These are phyloP conservation scores for Palaemon carinicauda DNA, from an alignment of 1,140 invertebrate species.

Conservation along the genomic window DNA sequence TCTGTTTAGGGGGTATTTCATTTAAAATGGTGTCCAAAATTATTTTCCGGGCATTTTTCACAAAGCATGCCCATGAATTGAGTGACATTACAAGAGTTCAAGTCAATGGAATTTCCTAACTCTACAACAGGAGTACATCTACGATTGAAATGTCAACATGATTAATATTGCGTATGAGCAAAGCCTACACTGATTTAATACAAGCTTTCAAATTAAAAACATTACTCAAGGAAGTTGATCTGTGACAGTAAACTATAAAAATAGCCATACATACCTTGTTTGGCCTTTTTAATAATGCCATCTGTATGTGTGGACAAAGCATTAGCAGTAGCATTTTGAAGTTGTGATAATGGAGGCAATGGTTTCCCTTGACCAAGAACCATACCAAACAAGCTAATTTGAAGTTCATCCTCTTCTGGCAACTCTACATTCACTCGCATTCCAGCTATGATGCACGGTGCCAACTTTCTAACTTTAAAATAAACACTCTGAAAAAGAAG, in stretches of 20 bases:
- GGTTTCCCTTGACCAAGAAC: constrained; percentile 38
- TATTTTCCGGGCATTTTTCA: no score
- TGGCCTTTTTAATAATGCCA: constrained; percentile 14
- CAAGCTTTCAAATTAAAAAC: background rate
- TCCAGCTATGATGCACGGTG: constrained; percentile 82
- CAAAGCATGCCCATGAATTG: no score
- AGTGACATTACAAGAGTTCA: no score
- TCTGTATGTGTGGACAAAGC: background rate
- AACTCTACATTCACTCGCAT: constrained; percentile 81
- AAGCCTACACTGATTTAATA: no score
- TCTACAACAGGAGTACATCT: no score
- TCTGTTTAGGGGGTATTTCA: no score
- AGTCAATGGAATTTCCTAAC: no score
- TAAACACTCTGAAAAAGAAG: constrained; percentile 71
- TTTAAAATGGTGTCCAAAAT: no score
- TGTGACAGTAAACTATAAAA: background rate
- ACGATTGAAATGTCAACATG: no score
- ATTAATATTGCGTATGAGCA: no score
- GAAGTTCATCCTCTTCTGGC: constrained; percentile 89
- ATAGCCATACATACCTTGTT: constrained; percentile 28
- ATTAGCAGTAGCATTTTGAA: background rate
- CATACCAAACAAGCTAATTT: constrained; percentile 78
- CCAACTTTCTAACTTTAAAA: constrained; percentile 84
- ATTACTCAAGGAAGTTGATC: background rate
- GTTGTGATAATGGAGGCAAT: background rate